Conservation (phyloP, 2,888 invertebrate species). For the Drosophila pegasa region DNA sequence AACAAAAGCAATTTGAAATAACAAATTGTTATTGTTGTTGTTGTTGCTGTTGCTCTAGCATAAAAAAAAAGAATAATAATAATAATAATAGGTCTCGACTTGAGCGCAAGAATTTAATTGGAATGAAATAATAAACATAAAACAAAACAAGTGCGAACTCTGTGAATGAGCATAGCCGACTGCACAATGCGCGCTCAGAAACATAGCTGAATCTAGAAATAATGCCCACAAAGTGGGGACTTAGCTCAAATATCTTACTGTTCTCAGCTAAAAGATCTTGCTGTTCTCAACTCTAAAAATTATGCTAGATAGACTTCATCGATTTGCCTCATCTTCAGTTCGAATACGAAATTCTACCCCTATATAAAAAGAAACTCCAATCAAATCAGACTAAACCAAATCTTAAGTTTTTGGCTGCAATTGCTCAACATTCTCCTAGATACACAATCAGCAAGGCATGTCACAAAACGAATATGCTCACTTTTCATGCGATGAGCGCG, state of each 20-base stretch:
- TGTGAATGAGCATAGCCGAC: background rate
- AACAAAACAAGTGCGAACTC: slow-evolving; percentile 17
- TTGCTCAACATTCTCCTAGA: background rate
- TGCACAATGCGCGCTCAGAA: background rate
- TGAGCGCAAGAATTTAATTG: slow-evolving; percentile 75
- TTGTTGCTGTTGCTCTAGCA: slow-evolving; percentile 16
- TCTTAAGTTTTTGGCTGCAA: background rate
- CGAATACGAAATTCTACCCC: too few relatives aligned
- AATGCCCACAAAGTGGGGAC: background rate
- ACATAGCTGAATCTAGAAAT: too few relatives aligned
- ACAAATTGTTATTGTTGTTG: slow-evolving; percentile 10
- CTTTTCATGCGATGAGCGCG: background rate
- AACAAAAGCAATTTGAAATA: slow-evolving; percentile 20
- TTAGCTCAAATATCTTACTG: background rate
- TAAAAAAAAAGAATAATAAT: slow-evolving; percentile 39
- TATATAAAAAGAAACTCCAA: background rate
- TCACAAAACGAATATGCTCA: background rate
- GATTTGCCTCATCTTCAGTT: background rate
- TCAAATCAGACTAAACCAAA: background rate
- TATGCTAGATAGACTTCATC: background rate
- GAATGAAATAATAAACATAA: slow-evolving; percentile 79
- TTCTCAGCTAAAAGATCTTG: too few relatives aligned
- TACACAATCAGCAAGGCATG: background rate
- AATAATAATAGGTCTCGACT: slow-evolving; percentile 21
- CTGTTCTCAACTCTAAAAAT: background rate